Evolutionary conservation across 2,797 vertebrate genomes (phyloP), one percentile per base, ranked within the genome.

Genomic region (Pyrocephalus nanus): DNA sequence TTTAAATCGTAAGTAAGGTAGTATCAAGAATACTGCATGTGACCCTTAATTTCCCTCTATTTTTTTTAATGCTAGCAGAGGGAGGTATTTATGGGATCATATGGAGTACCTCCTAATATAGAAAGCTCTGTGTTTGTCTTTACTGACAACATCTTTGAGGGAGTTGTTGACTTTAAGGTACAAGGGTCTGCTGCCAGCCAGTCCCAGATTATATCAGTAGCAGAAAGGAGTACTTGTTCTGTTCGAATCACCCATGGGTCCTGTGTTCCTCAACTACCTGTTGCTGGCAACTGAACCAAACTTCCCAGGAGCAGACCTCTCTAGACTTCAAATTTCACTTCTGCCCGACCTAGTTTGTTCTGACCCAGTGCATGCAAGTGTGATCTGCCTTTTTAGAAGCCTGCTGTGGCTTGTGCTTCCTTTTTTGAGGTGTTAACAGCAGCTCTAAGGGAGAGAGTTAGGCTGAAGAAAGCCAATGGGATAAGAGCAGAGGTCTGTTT

Each of bases 131-230:
- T 72, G 58, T 89, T 91, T 94, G 50, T 81, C 53, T 86, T 95
- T 45, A 45, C 47, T 83, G 66, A 86, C 83, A 82, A 38, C 20
- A 57, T 91, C 79, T 86, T 90, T 11, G 5, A 91, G 51, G 40
- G 47, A 81, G 43, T 57, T 81, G 54, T 93, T 95, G 69, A 88
- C 73, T 64, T 92, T 57, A 81, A 65, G 62, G 92, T 92, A 38
- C 83, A 90, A 88, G 86, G 74, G 55, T 94, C 86, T 96, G 76
- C 67, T 92, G 83, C 80, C 60, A 90, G 66, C 43, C 54, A 81
- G 76, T 62, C 76, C 47, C 62, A 86, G 73, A 70, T 84, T 29
- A 1, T 70, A 70, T 79, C 74, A 58, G 22, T 30, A 75, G 58
- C 47, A 91, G 79, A 86, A 93, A 75, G 79, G 30, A 86, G 32